These are phyloP conservation scores for Limonius californicus DNA, from an alignment of 1,140 invertebrate species.

Conservation along the genomic window DNA sequence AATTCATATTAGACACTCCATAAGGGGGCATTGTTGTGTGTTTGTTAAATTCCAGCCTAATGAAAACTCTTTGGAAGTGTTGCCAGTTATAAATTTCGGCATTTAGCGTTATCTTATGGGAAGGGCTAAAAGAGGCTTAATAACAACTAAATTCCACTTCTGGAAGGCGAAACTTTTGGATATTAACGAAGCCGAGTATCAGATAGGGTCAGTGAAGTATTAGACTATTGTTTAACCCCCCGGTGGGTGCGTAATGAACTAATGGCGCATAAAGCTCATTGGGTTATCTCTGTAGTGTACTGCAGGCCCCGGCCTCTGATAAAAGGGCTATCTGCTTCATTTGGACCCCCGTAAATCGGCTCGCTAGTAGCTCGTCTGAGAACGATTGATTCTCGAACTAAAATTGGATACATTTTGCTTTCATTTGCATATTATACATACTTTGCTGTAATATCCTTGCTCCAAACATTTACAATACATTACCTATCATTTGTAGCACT, in stretches of 20 bases:
- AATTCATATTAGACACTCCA: too few relatives aligned
- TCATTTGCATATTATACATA: too few relatives aligned
- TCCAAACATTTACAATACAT: too few relatives aligned
- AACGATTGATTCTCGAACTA: not conserved
- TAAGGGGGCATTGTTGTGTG: too few relatives aligned
- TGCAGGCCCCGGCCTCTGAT: conserved; percentile 17
- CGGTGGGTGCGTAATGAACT: conserved; percentile 32
- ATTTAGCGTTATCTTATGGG: not conserved
- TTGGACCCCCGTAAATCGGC: conserved; percentile 24
- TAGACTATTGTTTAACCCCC: conserved; percentile 29
- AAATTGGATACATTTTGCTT: too few relatives aligned
- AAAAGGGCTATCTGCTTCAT: conserved; percentile 26
- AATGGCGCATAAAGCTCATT: conserved; percentile 29
- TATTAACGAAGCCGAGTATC: conserved; percentile 27
- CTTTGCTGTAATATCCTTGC: too few relatives aligned
- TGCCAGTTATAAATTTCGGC: too few relatives aligned
- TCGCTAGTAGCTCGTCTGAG: conserved; percentile 23
- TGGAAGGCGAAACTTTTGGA: conserved; percentile 14
- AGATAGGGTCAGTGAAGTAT: conserved; percentile 33
- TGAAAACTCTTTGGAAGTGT: too few relatives aligned
- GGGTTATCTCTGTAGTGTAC: conserved; percentile 22
- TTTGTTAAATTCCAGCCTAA: too few relatives aligned
- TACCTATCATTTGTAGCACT: too few relatives aligned
- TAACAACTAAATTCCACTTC: conserved; percentile 11
- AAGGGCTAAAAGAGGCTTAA: not conserved